A percentile compares a stretch with the other conserved stretches of the same genome.
phyloP scores from a whole-genome alignment of 2,113 vertebrate species.

The Drymodes brunneopygia region DNA sequence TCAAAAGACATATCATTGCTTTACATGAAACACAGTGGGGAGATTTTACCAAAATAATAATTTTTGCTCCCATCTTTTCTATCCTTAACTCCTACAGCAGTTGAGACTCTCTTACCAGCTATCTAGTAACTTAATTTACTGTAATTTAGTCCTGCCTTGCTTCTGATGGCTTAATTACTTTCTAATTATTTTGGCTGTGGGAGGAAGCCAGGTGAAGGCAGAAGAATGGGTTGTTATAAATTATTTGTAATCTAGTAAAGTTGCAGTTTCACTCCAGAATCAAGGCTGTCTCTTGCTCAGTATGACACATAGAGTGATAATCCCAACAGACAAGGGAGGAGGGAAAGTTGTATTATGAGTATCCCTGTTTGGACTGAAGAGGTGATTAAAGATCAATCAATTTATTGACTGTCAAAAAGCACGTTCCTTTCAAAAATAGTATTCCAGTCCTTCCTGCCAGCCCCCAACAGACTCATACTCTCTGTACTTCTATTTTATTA shows the following conservation, averaged over 20 bases:
- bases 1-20: background rate
- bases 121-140: background rate
- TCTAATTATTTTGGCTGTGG: conserved; percentile 30
- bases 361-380: background rate
- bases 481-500: background rate
- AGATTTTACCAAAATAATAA: background rate
- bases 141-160: conserved; percentile 3
- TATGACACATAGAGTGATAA: background rate
- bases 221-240: background rate
- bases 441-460: background rate
- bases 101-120: background rate
- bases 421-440: background rate
- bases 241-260: conserved; percentile 2
- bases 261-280: background rate
- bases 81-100: background rate
- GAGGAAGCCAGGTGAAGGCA: conserved; percentile 7
- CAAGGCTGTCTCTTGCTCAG: background rate
- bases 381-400: background rate
- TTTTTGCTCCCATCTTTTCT: background rate
- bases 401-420: background rate
- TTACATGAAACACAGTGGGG: background rate
- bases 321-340: background rate
- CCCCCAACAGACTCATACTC: background rate
- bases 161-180: conserved; percentile 44
- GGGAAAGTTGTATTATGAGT: background rate